A percentile compares a stretch with the other conserved stretches of the same genome.
Evolutionary conservation across 2,113 vertebrate genomes (phyloP).

Genomic region (Thomomys bottae): DNA sequence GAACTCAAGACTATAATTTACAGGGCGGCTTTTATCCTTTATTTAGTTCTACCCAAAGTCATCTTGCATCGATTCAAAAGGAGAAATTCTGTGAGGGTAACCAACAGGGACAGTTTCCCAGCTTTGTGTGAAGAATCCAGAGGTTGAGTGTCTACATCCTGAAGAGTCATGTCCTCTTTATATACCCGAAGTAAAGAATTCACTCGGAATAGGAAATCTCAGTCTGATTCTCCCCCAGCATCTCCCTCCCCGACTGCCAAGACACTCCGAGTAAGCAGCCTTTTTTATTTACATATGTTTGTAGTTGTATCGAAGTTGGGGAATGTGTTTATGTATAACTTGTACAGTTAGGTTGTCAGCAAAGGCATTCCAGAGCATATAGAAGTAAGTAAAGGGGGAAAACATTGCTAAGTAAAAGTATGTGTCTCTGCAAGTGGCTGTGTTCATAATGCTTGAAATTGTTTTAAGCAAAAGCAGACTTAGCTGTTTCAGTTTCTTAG

Average conservation of each 20-base stretch:
- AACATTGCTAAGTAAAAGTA: constrained; percentile 20
- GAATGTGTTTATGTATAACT: neutral
- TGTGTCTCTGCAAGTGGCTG: constrained; percentile 39
- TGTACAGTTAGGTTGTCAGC: neutral
- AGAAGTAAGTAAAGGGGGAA: neutral
- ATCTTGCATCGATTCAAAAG: constrained; percentile 52
- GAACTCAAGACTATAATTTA: constrained; percentile 71
- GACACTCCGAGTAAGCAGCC: constrained; percentile 95
- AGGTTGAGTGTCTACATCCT: constrained; percentile 34
- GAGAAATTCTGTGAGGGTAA: constrained; percentile 63
- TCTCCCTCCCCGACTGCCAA: constrained; percentile 95
- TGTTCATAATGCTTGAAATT: constrained; percentile 40
- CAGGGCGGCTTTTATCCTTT: constrained; percentile 71
- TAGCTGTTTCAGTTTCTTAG: neutral
- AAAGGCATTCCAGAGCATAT: constrained; percentile 33
- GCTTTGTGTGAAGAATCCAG: constrained; percentile 71
- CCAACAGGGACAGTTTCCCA: constrained; percentile 47
- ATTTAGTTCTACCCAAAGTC: constrained; percentile 72
- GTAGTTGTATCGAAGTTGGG: constrained; percentile 3
- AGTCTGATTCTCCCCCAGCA: constrained; percentile 94
- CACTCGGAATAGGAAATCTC: constrained; percentile 92
- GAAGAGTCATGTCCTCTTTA: constrained; percentile 92
- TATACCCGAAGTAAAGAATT: constrained; percentile 95
- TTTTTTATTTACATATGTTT: constrained; percentile 81
- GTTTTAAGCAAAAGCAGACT: constrained; percentile 57